These are phyloP conservation scores for Macrophya alboannulata DNA, from an alignment of 2,888 invertebrate genomes.

Conservation along the genomic window DNA sequence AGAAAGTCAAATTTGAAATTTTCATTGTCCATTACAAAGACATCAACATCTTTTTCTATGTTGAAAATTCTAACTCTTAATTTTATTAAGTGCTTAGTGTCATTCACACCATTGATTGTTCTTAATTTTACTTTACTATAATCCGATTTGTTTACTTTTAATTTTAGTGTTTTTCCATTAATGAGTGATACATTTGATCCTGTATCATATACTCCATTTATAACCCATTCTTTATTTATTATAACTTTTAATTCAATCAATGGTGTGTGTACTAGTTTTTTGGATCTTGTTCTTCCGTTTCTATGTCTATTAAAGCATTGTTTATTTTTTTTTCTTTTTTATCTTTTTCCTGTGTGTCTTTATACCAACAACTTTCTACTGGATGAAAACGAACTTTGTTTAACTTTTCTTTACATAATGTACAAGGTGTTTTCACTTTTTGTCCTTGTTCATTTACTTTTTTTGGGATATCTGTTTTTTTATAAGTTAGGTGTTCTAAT, in stretches of 20 bases:
- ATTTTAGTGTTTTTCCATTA: constrained; percentile 62
- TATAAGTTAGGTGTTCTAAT: too few relatives aligned
- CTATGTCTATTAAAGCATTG: constrained; percentile 22
- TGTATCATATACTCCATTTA: constrained; percentile 62
- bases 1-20: constrained; percentile 57
- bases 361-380: constrained; percentile 48
- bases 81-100: constrained; percentile 56
- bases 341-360: constrained; percentile 25
- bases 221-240: constrained; percentile 56
- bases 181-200: constrained; percentile 63
- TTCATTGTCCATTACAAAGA: constrained; percentile 53
- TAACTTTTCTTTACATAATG: constrained; percentile 50
- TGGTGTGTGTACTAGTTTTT: constrained; percentile 49
- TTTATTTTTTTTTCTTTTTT: constrained; percentile 46
- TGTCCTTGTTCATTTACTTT: too few relatives aligned
- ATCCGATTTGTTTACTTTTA: constrained; percentile 52
- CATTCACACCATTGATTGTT: constrained; percentile 59
- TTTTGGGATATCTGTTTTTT: too few relatives aligned
- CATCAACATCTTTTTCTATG: constrained; percentile 53
- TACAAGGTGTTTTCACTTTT: constrained; percentile 49
- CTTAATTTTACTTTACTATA: constrained; percentile 28
- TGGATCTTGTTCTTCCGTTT: constrained; percentile 38
- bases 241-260: constrained; percentile 20
- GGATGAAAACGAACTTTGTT: constrained; percentile 54
- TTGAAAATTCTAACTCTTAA: constrained; percentile 59